Evolutionary conservation across 2,113 vertebrate genomes (phyloP), one percentile per base, ranked within the genome.

Genomic region (Geococcyx californianus): DNA sequence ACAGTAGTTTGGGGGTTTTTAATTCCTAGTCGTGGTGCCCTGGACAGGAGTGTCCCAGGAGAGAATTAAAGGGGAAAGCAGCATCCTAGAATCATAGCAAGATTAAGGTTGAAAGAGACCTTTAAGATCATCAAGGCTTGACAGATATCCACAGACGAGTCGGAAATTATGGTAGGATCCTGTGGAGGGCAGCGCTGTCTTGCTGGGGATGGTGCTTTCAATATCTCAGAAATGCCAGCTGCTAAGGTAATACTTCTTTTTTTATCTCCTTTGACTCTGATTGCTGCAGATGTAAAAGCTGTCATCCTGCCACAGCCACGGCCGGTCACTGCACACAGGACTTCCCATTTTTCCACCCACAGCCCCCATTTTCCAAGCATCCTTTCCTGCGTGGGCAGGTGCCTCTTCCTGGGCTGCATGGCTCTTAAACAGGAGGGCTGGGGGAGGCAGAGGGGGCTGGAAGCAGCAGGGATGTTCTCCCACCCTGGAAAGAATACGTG

Each of bases 181-280:
- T 85, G 69, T 91, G 78, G 84, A 86, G 74, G 77, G 63, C 89
- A 85, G 90, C 40, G 33, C 79, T 81, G 91, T 26, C 78, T 77
- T 84, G 75, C 89, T 94, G 93, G 62, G 84, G 74, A 89, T 69
- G 76, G 67, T 25, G 72, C 60, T 26, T 5, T 51, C 78, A 72
- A 13, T 55, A 73, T 56, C 84, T 90, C 68, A 94, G 59, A 88
- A 87, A 80, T 84, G 79, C 80, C 92, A 77, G 81, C 90, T 94
- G 52, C 95, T 79, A 92, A 91, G 91, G 96, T 97, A 97, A 95
- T 85, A 51, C n/a, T 66, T 38, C 26, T 80, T 63, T 83, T 77
- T 60, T 81, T 80, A 44, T 84, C 31, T 91, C 63, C 56, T 88
- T 82, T 87, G 54, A 95, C 76, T 69, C 56, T 49, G 73, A 87